Evolutionary conservation across 2,888 invertebrate species (phyloP).

Genomic region (Dolomedes plantarius): DNA sequence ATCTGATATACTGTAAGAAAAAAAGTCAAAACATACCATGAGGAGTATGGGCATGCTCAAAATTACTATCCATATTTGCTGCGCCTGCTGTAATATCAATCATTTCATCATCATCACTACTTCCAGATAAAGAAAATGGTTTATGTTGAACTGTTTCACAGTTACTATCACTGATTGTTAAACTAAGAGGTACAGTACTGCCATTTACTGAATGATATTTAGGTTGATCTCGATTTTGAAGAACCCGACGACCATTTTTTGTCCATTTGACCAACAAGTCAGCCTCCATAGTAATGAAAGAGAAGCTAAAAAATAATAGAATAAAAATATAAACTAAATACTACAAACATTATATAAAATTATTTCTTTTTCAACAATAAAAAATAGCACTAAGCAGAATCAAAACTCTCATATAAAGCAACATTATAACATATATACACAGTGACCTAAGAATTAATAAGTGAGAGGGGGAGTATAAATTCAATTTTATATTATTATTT

Average conservation of each 20-base stretch:
- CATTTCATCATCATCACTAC: slow-evolving; percentile 72
- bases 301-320: neutral
- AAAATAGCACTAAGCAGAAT: too few species aligned
- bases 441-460: too few species aligned
- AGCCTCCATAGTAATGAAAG: slow-evolving; percentile 46
- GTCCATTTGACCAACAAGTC: slow-evolving; percentile 67
- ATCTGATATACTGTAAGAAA: too few species aligned
- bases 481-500: too few species aligned
- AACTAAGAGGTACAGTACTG: slow-evolving; percentile 10
- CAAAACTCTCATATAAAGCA: too few species aligned
- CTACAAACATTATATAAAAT: too few species aligned
- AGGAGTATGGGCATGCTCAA: slow-evolving; percentile 36
- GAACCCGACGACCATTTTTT: slow-evolving; percentile 52
- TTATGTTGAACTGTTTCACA: slow-evolving; percentile 25
- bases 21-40: slow-evolving; percentile 8
- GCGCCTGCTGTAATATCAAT: slow-evolving; percentile 65
- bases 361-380: too few species aligned
- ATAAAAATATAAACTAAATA: too few species aligned
- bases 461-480: too few species aligned
- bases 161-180: slow-evolving; percentile 2
- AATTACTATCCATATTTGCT: slow-evolving; percentile 39
- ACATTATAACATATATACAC: too few species aligned
- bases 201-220: slow-evolving; percentile 54
- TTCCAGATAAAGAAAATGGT: slow-evolving; percentile 30
- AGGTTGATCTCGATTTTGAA: slow-evolving; percentile 27